Evolutionary conservation across 2,113 vertebrate species (phyloP).

Genomic region (Ibidorhyncha struthersii): DNA sequence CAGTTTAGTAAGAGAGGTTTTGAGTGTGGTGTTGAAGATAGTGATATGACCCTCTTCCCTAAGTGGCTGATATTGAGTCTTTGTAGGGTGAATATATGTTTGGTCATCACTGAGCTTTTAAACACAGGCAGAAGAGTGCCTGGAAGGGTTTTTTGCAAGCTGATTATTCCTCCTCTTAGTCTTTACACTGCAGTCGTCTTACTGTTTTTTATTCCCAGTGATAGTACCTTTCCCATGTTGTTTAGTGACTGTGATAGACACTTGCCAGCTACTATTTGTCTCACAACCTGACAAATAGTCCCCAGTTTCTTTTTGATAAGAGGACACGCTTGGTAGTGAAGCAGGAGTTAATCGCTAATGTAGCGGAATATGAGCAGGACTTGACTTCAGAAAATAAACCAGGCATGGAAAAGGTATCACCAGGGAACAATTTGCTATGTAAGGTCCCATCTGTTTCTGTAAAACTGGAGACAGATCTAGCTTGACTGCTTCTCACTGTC

Average conservation of each 20-base stretch:
- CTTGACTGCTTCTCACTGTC: background rate
- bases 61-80: accelerated
- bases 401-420: background rate
- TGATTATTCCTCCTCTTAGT: background rate
- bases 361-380: background rate
- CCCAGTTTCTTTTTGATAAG: background rate
- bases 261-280: background rate
- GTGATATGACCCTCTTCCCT: background rate
- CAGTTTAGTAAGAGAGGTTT: background rate
- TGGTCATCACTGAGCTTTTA: background rate
- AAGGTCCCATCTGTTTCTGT: background rate
- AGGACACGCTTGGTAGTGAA: background rate
- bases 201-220: background rate
- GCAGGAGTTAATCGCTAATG: background rate
- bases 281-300: background rate
- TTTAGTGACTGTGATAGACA: background rate
- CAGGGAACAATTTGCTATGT: background rate
- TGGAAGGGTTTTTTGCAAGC: background rate
- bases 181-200: background rate
- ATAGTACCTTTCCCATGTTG: background rate
- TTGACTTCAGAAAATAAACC: background rate
- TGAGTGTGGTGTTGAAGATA: background rate
- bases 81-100: background rate
- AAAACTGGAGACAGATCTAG: background rate
- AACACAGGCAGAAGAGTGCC: background rate